These are phyloP conservation scores for Sterrhoptilus dennistouni DNA, from an alignment of 2,113 vertebrate genomes.

Conservation along the genomic window DNA sequence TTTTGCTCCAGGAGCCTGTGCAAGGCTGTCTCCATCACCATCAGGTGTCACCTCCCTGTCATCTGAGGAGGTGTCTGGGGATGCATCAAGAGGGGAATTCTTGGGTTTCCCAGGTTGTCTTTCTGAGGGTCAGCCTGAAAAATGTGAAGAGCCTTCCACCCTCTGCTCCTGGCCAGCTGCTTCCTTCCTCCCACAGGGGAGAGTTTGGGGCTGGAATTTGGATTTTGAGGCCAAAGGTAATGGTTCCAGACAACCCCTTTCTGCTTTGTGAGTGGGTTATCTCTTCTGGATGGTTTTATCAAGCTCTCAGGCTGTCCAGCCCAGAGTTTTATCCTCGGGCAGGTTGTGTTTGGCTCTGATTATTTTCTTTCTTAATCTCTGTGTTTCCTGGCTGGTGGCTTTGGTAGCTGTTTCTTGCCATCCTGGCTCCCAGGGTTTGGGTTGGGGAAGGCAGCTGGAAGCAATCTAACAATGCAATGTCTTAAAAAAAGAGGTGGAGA, in stretches of 20 bases:
- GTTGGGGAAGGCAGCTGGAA: background rate
- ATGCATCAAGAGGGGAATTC: background rate
- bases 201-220: background rate
- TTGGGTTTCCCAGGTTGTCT: background rate
- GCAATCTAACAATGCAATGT: background rate
- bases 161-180: background rate
- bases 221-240: background rate
- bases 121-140: background rate
- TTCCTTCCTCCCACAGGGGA: background rate
- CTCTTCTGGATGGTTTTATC: background rate
- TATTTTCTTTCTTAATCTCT: background rate
- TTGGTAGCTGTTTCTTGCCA: background rate
- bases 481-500: background rate
- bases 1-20: background rate
- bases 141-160: background rate
- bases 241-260: background rate
- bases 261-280: background rate
- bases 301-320: background rate
- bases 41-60: background rate
- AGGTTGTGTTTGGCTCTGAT: background rate
- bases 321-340: background rate
- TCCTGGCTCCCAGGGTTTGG: background rate
- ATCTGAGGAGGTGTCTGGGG: background rate
- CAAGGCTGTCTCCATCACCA: fast-evolving
- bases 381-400: background rate